phyloP scores from a whole-genome alignment of 2,113 vertebrate genomes.

The Cynocephalus volans region DNA sequence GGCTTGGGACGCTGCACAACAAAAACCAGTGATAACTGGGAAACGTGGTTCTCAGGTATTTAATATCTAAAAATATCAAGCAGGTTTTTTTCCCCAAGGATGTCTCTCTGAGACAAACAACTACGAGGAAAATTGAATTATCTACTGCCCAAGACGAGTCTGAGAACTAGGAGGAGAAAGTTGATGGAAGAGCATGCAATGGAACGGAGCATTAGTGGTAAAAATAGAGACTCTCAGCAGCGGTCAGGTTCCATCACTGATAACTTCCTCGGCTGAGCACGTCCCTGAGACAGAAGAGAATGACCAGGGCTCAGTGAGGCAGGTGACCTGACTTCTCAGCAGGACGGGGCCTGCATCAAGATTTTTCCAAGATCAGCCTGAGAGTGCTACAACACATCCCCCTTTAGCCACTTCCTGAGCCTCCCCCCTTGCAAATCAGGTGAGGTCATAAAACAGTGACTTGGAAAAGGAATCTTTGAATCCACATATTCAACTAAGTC shows the following conservation, averaged over 20 bases:
- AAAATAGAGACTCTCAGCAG: background rate
- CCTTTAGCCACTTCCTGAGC: background rate
- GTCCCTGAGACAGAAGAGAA: background rate
- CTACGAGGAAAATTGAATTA: background rate
- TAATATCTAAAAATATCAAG: conserved; percentile 18
- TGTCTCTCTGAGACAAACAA: background rate
- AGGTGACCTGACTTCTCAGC: background rate
- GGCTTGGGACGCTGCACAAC: background rate
- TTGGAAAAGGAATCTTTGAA: background rate
- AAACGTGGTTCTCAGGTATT: background rate
- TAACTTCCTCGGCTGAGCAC: fast-evolving
- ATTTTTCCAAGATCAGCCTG: background rate
- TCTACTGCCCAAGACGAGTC: background rate
- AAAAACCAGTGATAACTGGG: background rate
- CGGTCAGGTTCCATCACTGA: background rate
- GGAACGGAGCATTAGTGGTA: background rate
- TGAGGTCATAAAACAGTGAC: background rate
- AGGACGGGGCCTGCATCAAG: background rate
- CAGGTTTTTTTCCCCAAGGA: background rate
- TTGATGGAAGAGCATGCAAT: fast-evolving
- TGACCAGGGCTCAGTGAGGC: background rate
- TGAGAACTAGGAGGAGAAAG: background rate
- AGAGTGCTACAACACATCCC: fast-evolving
- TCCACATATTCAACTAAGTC: background rate
- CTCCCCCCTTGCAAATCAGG: background rate